These are phyloP conservation scores for Cataglyphis cursor DNA, from an alignment of 2,888 invertebrate species.

Conservation along the genomic window DNA sequence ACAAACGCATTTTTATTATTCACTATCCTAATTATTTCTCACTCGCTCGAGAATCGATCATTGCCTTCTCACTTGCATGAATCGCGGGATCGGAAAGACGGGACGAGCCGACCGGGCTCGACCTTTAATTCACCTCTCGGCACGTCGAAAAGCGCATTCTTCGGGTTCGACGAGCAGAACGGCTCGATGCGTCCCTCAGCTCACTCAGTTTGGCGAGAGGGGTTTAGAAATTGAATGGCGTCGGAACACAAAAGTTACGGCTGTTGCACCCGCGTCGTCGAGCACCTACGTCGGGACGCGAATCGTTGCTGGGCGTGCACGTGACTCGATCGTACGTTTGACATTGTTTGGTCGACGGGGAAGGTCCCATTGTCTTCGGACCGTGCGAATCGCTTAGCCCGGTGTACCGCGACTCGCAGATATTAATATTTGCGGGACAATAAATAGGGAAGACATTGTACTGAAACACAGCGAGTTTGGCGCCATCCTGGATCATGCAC, in stretches of 20 bases:
- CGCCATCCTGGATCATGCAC: constrained; percentile 66
- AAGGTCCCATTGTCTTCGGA: constrained; percentile 79
- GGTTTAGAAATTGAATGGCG: constrained; percentile 61
- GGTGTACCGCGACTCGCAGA: constrained; percentile 61
- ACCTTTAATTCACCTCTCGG: constrained; percentile 43
- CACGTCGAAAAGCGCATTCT: constrained; percentile 53
- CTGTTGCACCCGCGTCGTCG: constrained; percentile 69
- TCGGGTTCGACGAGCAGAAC: constrained; percentile 47
- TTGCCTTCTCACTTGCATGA: constrained; percentile 35
- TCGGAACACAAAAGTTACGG: constrained; percentile 75
- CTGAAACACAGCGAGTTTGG: constrained; percentile 66
- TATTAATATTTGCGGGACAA: constrained; percentile 79
- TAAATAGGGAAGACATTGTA: constrained; percentile 68
- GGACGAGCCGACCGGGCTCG: neutral
- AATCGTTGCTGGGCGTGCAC: constrained; percentile 67
- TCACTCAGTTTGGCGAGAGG: neutral
- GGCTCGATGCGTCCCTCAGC: constrained; percentile 20
- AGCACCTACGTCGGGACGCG: constrained; percentile 53
- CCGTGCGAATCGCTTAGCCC: constrained; percentile 74
- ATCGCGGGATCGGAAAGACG: constrained; percentile 32
- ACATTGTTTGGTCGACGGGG: constrained; percentile 71
- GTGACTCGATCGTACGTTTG: constrained; percentile 76
- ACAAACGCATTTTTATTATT: constrained; percentile 21
- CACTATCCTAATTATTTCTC: constrained; percentile 51
- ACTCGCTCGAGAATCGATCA: constrained; percentile 32